Evolutionary conservation across 2,113 vertebrate genomes (phyloP).

Genomic region (Scatophagus argus): DNA sequence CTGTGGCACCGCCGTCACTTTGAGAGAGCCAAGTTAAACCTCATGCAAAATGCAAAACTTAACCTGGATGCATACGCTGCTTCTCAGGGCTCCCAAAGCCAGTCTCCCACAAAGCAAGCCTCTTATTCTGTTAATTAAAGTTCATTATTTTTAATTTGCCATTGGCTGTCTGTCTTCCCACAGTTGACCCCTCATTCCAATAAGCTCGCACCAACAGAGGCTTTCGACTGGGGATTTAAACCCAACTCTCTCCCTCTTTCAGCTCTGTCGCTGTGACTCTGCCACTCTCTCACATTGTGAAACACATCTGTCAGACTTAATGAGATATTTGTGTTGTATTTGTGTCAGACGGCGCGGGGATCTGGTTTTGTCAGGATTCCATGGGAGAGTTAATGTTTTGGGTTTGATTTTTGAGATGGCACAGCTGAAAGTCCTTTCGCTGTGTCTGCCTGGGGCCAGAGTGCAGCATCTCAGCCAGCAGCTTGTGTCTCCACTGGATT

Average conservation of each 20-base stretch:
- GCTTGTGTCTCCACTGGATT: constrained; percentile 28
- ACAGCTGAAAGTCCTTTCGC: constrained; percentile 31
- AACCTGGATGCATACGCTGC: constrained; percentile 67
- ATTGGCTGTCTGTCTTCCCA: constrained; percentile 37
- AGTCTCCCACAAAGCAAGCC: constrained; percentile 38
- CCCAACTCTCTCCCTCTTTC: background rate
- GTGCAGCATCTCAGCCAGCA: constrained; percentile 36
- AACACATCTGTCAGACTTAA: constrained; percentile 45
- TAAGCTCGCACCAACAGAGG: constrained; percentile 28
- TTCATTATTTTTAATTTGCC: constrained; percentile 76
- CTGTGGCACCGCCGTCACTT: constrained; percentile 51
- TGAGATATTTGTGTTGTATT: constrained; percentile 60
- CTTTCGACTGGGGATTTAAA: constrained; percentile 37
- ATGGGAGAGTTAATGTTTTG: constrained; percentile 53
- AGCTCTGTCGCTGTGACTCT: constrained; percentile 8
- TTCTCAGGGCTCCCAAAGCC: constrained; percentile 38
- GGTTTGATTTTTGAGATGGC: constrained; percentile 56
- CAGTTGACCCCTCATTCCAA: constrained; percentile 50
- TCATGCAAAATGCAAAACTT: constrained; percentile 78
- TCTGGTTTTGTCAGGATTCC: constrained; percentile 60
- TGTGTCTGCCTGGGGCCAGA: constrained; percentile 38
- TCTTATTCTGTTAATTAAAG: constrained; percentile 73
- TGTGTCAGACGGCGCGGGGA: constrained; percentile 38
- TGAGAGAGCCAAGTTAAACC: constrained; percentile 68
- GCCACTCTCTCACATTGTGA: constrained; percentile 28